A percentile compares a stretch with the other conserved stretches of the same genome.
Conservation (phyloP, 2,797 vertebrate genomes). For the Enteromius trimaculatus region DNA sequence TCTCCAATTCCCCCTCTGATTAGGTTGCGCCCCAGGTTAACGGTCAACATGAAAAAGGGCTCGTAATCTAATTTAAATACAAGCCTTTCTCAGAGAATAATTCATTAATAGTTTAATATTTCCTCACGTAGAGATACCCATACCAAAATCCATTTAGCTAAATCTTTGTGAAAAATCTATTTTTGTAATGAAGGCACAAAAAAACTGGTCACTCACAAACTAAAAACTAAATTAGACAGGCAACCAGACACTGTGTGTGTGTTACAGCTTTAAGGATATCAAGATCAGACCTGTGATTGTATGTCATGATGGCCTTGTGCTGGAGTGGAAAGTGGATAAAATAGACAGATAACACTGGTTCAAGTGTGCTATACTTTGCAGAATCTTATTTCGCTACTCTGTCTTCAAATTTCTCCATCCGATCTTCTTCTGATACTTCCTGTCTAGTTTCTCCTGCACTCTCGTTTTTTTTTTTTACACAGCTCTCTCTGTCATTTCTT, state of each 20-base stretch:
- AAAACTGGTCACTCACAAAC: not conserved
- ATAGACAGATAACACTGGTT: constrained; percentile 21
- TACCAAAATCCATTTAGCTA: not conserved
- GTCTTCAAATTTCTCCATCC: constrained; percentile 12
- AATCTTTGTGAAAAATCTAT: not conserved
- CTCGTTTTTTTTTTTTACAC: not conserved
- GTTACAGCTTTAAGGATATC: not conserved
- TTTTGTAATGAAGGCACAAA: not conserved
- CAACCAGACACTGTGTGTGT: constrained; percentile 2
- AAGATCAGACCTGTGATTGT: constrained; percentile 8
- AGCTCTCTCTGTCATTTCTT: constrained; percentile 25
- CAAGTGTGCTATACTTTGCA: constrained; percentile 22
- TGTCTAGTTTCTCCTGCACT: constrained; percentile 5
- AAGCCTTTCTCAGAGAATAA: constrained; percentile 1
- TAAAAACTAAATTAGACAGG: not conserved
- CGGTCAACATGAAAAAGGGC: not conserved
- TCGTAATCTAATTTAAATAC: not conserved
- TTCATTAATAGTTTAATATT: not conserved
- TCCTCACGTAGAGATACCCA: not conserved
- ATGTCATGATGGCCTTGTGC: constrained; percentile 19
- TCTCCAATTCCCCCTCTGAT: constrained; percentile 47
- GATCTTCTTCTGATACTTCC: constrained; percentile 14
- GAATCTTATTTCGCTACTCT: constrained; percentile 4
- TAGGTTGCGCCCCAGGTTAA: not conserved
- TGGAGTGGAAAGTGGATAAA: constrained; percentile 12